Evolutionary conservation across 2,888 invertebrate species (phyloP).

Genomic region (Phrixothrix hirtus): DNA sequence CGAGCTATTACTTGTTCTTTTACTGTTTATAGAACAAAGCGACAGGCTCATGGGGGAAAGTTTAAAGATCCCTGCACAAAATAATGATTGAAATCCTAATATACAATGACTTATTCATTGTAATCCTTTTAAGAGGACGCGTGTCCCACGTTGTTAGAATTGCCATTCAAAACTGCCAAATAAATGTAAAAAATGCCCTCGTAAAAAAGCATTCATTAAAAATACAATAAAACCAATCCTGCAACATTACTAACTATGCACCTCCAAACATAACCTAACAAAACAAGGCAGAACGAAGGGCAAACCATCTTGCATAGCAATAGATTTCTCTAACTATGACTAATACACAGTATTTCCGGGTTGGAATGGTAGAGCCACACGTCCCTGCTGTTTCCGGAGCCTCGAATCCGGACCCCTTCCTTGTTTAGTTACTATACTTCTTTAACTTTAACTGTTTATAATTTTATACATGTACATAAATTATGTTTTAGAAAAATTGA

Average conservation of each 20-base stretch:
- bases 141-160: constrained; percentile 1
- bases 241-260: constrained; percentile 12
- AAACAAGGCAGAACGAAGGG: constrained; percentile 12
- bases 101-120: constrained; percentile 10
- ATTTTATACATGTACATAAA: constrained; percentile 22
- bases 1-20: constrained; percentile 11
- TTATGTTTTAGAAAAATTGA: not conserved
- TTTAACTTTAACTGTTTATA: constrained; percentile 24
- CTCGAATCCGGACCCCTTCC: constrained; percentile 32
- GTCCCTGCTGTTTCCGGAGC: constrained; percentile 53
- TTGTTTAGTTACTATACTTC: constrained; percentile 30
- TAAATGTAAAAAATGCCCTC: constrained; percentile 10
- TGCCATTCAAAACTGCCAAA: not conserved
- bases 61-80: constrained; percentile 3
- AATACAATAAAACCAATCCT: constrained; percentile 14
- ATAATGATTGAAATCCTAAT: constrained; percentile 11
- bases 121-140: constrained; percentile 7
- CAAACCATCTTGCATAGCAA: constrained; percentile 42
- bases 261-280: constrained; percentile 15
- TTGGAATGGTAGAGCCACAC: constrained; percentile 55
- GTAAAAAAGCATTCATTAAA: constrained; percentile 7
- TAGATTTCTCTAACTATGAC: constrained; percentile 53
- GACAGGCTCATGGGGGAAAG: not conserved
- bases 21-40: constrained; percentile 8
- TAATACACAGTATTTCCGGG: constrained; percentile 56